Evolutionary conservation across 2,888 invertebrate genomes (phyloP), one percentile per base, ranked within the genome.

Genomic region (Drosophila algonquin): DNA sequence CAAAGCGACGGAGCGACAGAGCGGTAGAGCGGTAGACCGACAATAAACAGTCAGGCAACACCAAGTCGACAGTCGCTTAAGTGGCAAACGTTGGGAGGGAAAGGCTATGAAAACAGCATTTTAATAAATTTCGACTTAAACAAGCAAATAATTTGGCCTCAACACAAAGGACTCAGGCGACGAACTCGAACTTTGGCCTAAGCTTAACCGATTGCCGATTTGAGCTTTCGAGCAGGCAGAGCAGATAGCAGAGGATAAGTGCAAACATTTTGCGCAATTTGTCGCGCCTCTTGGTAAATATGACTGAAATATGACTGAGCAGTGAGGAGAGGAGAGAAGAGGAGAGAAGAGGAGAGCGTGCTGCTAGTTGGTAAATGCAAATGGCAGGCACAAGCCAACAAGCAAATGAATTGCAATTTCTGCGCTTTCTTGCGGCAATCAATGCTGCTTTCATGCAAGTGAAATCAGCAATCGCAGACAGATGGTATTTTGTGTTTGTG

Each of bases 151-250:
- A 52, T 46, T 60, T 59, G 51, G 47, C 57, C 35, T 12, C 68
- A 74, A 88, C 80, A 83, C 83, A 84, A 87, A 89, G 75, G 89
- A 83, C 84, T 80, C 73, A 70, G 68, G 87, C 81, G 84, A 80
- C 89, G 73, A 84, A 80, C 83, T 63, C 56, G 71, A 44, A 27
- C 14, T 9, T 32, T 40, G 8, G 32, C 0, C 18, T 63, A 35
- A 54, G 46, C 12, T 35, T 1, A 3, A 32, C 51, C 18, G 18
- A 18, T 18, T 18, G 46, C 35, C 44, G 61, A 51, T 56, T 16
- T 9, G 35, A 30, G 27, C 30, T 61, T 18, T 30, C 46, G 44
- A 24, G 54, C 5, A 35, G 32, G 4, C 32, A 10, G 5, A 35
- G 59, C 70, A 16, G 76, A 79, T 81, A 82, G 79, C 24, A 24